Evolutionary conservation across 2,888 invertebrate species (phyloP), one percentile per base, ranked within the genome.

Genomic region (Hetaerina titia): DNA sequence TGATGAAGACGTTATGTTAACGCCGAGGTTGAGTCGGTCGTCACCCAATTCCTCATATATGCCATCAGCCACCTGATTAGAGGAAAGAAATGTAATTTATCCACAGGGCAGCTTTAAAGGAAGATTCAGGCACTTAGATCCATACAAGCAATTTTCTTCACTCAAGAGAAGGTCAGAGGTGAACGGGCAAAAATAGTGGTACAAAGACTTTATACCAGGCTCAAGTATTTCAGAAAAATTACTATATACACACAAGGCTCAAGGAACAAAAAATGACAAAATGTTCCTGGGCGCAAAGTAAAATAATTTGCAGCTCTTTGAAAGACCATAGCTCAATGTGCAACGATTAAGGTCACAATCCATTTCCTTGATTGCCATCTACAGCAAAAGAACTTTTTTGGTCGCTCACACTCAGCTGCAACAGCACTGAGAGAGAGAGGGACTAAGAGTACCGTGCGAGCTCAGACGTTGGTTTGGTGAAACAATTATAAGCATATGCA

Each of bases 11-110:
- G 95, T 95, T 58, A 96, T 92, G 31, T 95, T 95, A 25, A 96
- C 95, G 74, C 96, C 95, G 19, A 95, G 95, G 64, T 95, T 95
- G 25, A 95, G 94, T 74, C 95, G 97, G 95, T 97, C 97, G 95
- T 98, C 98, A 95, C 98, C 98, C 95, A 98, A 97, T 96, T 98
- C 98, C 96, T 98, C 98, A 96, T 98, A 98, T 1, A 98, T 97
- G 95, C 98, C 98, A 96, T 98, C 98, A 90, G 98, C 97, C 9
- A 98, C 98, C 98, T 98, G 96, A 31, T 81, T 81, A 81, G 81
- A 81, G 81, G 81, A 81, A 15, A 81, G 31, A 81, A 31, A 81
- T 81, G 81, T n/a, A 57, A 25, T 90, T 87, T 88, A 88, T 31
- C 81, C 94, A 74, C 69, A 94, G 74, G 81, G 90, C 69, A 74